Base-by-base conservation (phyloP, 2,113 vertebrate genomes). In the Protobothrops flavoviridis region DNA sequence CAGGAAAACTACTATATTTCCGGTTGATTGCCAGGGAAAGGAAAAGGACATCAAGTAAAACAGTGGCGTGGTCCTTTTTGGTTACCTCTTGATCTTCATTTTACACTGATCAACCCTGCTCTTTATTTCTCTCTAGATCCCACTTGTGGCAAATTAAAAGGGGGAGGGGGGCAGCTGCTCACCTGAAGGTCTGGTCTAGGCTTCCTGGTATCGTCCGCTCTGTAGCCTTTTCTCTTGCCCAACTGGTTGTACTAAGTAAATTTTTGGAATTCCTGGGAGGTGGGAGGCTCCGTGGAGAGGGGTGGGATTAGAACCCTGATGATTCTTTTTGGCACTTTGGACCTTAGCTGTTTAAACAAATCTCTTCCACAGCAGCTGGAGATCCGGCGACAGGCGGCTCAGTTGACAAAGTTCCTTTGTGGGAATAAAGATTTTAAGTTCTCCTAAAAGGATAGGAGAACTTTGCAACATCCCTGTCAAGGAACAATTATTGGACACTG, bases 251-350 rank as follows among this genome's bases (percentile, higher is more conserved):
- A 64, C 13, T 21, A 90, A 56, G 57, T 13, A 64, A n/a, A 90
- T 86, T 90, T 90, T 89, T 57, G 85, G 92, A 59, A 93, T 93
- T 93, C 92, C 92, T 87, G 88, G 86, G 89, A 89, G 81, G 88
- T 93, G 92, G 92, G 92, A 87, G 88, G 88, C 74, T 39, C 43
- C 4, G 8, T 7, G 1, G 43, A 64, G 69, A 90, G 88, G 69
- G 88, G 88, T 61, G 88, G 92, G 88, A 86, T 93, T 86, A 90
- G 81, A 74, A n/a, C 53, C 29, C 48, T 3, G 11, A 48, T 45
- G 17, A 56, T 15, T 5, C 50, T 15, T 90, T 52, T 85, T 86
- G 45, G 92, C 74, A 93, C 92, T 90, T 93, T 90, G 92, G 74
- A 93, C 88, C 24, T 29, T 53, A 50, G 50, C 43, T 61, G 2